Evolutionary conservation across 2,888 invertebrate genomes (phyloP), one percentile per base, ranked within the genome.

Genomic region (Lithophane ornitopus): DNA sequence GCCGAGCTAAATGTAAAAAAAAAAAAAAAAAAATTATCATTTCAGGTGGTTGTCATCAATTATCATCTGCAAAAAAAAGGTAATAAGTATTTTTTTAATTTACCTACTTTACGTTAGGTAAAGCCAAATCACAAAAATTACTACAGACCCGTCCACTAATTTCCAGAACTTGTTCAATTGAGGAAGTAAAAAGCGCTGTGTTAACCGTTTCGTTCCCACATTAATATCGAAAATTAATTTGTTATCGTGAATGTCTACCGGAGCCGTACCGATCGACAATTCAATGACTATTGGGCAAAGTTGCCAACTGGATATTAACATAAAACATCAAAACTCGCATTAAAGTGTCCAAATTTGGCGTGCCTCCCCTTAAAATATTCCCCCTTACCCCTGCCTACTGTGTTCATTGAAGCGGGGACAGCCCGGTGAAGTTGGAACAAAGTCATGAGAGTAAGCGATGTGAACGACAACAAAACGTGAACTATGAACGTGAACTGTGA

Each of bases 321-420:
- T 96, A 95, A 95, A 96, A 96, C 95, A 96, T 96, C 95, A 95
- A 92, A 96, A 96, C 94, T 96, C 96, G 94, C 95, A 96, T 96
- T 96, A 95, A 95, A 95, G 93, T 95, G 95, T 95, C 94, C 94
- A 92, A 95, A 94, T 94, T 94, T 90, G 84, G 87, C 91, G 85
- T 82, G 86, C 85, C 91, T 91, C 93, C 94, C 93, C 93, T 91
- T 90, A 84, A 90, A 93, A 91, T 90, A 89, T 91, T 91, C 92
- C 93, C 92, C 91, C 90, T 88, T 86, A 81, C 89, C 90, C 91
- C 91, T 90, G 88, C 89, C 90, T 90, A 87, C 90, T 80, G 90
- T 90, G 93, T 86, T 92, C 94, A 90, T 88, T 91, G 92, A 91
- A 91, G 93, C 85, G 87, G 86, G 89, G 87, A 89, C 86, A 87